These are phyloP conservation scores for Rhegmatorhina hoffmannsi DNA, from an alignment of 2,113 vertebrate species.

Conservation along the genomic window DNA sequence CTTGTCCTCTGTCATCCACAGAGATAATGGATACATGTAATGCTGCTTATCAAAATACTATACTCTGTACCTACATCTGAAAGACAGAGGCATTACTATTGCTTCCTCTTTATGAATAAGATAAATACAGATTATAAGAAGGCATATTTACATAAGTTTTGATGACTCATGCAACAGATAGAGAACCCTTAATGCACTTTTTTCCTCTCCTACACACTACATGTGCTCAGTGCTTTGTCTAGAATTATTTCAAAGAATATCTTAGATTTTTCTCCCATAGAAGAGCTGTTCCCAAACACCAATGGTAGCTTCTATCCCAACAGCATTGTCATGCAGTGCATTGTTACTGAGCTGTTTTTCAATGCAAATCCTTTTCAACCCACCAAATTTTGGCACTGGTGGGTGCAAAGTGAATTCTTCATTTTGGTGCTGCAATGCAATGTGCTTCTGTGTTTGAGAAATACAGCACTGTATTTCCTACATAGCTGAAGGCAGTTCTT, in stretches of 20 bases:
- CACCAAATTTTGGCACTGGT: neutral
- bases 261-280: neutral
- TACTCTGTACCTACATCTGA: neutral
- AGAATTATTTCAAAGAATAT: neutral
- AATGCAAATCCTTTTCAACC: neutral
- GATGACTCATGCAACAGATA: conserved; percentile 12
- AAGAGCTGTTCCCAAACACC: conserved; percentile 23
- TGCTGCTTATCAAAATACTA: neutral
- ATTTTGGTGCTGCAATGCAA: neutral
- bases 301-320: neutral
- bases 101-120: neutral
- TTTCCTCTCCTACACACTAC: neutral
- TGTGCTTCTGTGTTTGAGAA: neutral
- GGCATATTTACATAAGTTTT: conserved; percentile 11
- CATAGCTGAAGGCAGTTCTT: neutral
- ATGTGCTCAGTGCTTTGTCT: neutral
- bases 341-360: neutral
- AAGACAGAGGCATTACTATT: neutral
- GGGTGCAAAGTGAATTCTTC: neutral
- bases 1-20: neutral
- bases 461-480: neutral
- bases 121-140: neutral
- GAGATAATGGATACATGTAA: neutral
- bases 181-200: neutral
- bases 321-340: neutral